Percentiles rank a stretch among this genome's conserved stretches.
Conservation (phyloP, 2,797 vertebrate genomes). For the Botia kubotai region DNA sequence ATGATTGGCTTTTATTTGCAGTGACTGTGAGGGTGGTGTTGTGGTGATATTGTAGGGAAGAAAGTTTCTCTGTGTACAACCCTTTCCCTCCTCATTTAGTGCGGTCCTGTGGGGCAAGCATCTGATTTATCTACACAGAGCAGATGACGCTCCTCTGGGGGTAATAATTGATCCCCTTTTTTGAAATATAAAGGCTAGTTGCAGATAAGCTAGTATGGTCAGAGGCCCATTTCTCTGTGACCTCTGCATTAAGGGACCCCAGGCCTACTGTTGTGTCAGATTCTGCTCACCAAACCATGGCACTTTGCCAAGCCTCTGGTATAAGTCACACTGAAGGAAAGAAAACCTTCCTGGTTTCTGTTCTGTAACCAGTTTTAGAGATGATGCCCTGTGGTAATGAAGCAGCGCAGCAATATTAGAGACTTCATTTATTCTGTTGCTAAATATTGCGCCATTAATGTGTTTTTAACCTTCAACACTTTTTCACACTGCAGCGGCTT, state of each 20-base stretch:
- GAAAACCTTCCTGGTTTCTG: constrained; percentile 2
- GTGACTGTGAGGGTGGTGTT: constrained; percentile 59
- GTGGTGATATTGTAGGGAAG: constrained; percentile 36
- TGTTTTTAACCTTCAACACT: constrained; percentile 27
- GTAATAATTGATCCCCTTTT: constrained; percentile 78
- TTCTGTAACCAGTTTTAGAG: constrained; percentile 8
- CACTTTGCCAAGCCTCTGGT: not conserved
- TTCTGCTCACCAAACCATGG: constrained; percentile 37
- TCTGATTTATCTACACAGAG: constrained; percentile 75
- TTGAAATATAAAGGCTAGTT: constrained; percentile 62
- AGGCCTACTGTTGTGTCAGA: constrained; percentile 63
- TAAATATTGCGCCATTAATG: constrained; percentile 16
- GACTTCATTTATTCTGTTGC: not conserved
- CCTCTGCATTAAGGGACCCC: constrained; percentile 59
- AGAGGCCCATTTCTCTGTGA: constrained; percentile 65
- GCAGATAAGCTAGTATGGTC: constrained; percentile 68
- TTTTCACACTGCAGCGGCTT: constrained; percentile 9
- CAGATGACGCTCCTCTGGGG: constrained; percentile 69
- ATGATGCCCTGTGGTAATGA: constrained; percentile 19
- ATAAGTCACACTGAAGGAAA: constrained; percentile 35
- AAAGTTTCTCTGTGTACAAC: constrained; percentile 62
- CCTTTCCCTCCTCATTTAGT: constrained; percentile 6
- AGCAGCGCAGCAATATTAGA: constrained; percentile 1
- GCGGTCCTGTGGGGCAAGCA: constrained; percentile 52
- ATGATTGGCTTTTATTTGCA: constrained; percentile 63